A percentile compares a stretch with the other conserved stretches of the same genome.
phyloP scores from a whole-genome alignment of 2,797 vertebrate species.

The Acestrorhynchus altus region DNA sequence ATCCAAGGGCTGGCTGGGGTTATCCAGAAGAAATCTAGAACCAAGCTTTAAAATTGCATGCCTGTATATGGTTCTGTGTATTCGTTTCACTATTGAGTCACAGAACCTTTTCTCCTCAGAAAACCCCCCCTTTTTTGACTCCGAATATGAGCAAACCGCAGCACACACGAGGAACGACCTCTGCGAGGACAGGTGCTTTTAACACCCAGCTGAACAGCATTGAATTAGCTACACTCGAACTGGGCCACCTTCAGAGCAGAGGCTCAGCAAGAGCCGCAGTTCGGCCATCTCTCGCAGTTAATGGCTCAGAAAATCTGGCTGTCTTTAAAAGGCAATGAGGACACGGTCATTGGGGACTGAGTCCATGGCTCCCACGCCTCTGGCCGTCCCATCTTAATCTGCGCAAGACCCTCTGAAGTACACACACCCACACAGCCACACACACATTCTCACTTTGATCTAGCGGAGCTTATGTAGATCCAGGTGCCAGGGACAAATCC shows the following conservation, averaged over 20 bases:
- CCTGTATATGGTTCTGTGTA: too few relatives aligned
- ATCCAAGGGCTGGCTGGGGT: too few relatives aligned
- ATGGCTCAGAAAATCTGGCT: constrained; percentile 78
- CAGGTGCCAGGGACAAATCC: constrained; percentile 17
- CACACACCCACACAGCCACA: constrained; percentile 31
- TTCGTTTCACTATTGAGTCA: too few relatives aligned
- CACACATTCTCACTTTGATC: background rate
- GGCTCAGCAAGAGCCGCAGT: constrained; percentile 42
- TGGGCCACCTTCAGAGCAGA: constrained; percentile 69
- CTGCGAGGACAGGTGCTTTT: background rate
- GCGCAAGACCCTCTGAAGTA: constrained; percentile 41
- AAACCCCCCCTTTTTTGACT: too few relatives aligned
- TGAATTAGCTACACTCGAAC: constrained; percentile 61
- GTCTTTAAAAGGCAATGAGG: constrained; percentile 76
- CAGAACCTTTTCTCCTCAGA: too few relatives aligned
- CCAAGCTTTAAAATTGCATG: too few relatives aligned
- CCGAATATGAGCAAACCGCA: background rate
- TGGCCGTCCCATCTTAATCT: constrained; percentile 60
- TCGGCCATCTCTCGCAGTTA: constrained; percentile 76
- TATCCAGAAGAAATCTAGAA: too few relatives aligned
- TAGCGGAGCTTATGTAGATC: background rate
- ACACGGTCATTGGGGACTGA: constrained; percentile 61
- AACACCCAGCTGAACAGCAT: background rate
- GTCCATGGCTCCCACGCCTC: constrained; percentile 64
- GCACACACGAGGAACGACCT: background rate